Conservation (phyloP, 2,797 vertebrate genomes). For the Alcedo atthis region DNA sequence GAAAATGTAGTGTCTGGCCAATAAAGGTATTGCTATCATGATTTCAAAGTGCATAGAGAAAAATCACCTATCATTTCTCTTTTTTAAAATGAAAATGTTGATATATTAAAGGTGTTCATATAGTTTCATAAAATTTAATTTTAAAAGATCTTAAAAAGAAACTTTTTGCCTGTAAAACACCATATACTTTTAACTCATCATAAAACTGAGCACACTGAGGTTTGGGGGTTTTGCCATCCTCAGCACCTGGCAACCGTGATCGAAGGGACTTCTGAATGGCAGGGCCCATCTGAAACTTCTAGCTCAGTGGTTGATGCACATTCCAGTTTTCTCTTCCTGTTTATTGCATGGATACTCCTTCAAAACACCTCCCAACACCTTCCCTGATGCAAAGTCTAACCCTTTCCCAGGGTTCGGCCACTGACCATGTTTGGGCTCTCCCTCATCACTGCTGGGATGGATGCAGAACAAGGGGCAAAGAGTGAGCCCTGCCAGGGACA, state of each 20-base stretch:
- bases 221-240: neutral
- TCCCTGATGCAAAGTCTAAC: neutral
- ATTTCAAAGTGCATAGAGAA: neutral
- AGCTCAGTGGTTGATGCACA: neutral
- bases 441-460: neutral
- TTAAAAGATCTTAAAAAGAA: neutral
- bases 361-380: neutral
- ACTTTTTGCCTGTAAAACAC: neutral
- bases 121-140: neutral
- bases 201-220: accelerated
- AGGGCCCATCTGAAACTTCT: neutral
- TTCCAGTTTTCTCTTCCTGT: neutral
- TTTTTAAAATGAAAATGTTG: neutral
- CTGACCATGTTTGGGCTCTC: neutral
- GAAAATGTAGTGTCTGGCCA: neutral
- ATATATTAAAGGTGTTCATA: neutral
- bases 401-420: neutral
- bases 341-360: neutral
- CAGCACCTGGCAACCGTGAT: neutral
- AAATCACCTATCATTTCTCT: neutral
- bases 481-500: neutral
- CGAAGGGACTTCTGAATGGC: neutral
- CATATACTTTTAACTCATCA: neutral
- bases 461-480: neutral
- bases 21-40: neutral